phyloP scores from a whole-genome alignment of 2,888 invertebrate genomes.

The Rhodophaea formosa region DNA sequence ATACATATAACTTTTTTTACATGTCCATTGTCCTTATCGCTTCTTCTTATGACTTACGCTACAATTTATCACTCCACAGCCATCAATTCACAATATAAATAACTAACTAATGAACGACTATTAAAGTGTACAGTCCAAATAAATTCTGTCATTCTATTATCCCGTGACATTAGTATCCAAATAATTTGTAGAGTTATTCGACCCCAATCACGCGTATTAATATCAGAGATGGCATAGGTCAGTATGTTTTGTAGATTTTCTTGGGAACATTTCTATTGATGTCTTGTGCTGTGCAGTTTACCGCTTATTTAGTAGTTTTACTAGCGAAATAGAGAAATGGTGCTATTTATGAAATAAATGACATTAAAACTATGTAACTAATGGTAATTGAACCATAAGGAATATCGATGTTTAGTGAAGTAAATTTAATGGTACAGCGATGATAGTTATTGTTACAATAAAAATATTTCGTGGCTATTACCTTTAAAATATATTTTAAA shows the following conservation, averaged over 20 bases:
- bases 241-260: conserved; percentile 4
- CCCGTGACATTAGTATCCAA: conserved; percentile 20
- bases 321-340: too few species aligned
- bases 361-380: too few species aligned
- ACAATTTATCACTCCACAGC: conserved; percentile 29
- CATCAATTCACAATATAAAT: conserved; percentile 45
- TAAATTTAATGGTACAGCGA: too few species aligned
- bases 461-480: too few species aligned
- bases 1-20: too few species aligned
- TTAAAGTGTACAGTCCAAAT: conserved; percentile 37
- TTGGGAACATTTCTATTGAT: neutral
- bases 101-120: conserved; percentile 37
- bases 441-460: too few species aligned
- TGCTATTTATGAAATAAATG: too few species aligned
- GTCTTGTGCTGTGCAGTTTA: too few species aligned
- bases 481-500: too few species aligned
- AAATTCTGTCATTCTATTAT: conserved; percentile 24
- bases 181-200: conserved; percentile 21
- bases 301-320: too few species aligned
- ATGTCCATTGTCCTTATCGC: conserved; percentile 25
- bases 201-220: conserved; percentile 15
- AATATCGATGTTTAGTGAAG: too few species aligned
- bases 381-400: too few species aligned
- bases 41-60: conserved; percentile 23
- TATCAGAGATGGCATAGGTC: neutral